These are phyloP conservation scores for Rhizoglyphus robini DNA, from an alignment of 1,140 invertebrate species.

Conservation along the genomic window DNA sequence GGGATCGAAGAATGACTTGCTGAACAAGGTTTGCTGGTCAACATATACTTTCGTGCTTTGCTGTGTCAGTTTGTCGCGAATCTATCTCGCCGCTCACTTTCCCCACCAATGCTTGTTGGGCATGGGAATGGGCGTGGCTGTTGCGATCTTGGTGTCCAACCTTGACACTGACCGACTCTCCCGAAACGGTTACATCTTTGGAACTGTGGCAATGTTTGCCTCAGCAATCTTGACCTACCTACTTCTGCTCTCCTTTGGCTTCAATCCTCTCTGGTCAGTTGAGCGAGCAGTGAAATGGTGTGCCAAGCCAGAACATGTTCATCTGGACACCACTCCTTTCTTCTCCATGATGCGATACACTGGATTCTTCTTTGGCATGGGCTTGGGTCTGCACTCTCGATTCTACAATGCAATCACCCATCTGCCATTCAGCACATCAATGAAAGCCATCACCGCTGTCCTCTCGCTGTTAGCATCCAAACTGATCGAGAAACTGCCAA, in stretches of 20 bases:
- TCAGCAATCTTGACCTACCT: constrained; percentile 31
- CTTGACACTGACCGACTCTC: constrained; percentile 23
- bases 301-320: constrained; percentile 39
- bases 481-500: constrained; percentile 24
- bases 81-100: constrained; percentile 49
- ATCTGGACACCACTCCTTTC: constrained; percentile 44
- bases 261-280: constrained; percentile 44
- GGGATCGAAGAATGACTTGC: not conserved
- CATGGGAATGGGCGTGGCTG: constrained; percentile 35
- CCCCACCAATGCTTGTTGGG: constrained; percentile 49
- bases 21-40: constrained; percentile 28
- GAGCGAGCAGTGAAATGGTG: constrained; percentile 46
- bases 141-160: constrained; percentile 29
- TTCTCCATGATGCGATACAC: constrained; percentile 39
- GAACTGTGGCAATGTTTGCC: constrained; percentile 25
- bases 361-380: constrained; percentile 36
- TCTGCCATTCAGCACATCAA: constrained; percentile 19
- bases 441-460: constrained; percentile 24
- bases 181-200: constrained; percentile 26
- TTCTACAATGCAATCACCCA: constrained; percentile 14
- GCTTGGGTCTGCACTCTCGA: constrained; percentile 30
- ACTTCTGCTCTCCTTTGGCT: constrained; percentile 30
- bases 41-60: constrained; percentile 34
- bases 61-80: constrained; percentile 41
- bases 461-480: constrained; percentile 25